These are phyloP conservation scores for Pelobates fuscus DNA, from an alignment of 2,113 vertebrate genomes.

Conservation along the genomic window DNA sequence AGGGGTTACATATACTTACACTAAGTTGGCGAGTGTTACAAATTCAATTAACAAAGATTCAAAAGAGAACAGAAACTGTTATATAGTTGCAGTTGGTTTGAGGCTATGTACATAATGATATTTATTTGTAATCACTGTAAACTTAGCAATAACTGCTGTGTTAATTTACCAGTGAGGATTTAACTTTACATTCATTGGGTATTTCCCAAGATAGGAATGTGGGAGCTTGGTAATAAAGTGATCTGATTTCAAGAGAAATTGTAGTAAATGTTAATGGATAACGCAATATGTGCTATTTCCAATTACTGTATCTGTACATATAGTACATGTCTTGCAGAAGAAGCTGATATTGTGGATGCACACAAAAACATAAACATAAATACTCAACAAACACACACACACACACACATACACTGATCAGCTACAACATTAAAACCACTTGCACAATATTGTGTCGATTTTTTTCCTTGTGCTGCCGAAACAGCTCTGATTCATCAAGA, in stretches of 20 bases:
- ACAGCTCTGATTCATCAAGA: too few relatives aligned
- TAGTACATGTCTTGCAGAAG: too few relatives aligned
- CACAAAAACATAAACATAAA: too few relatives aligned
- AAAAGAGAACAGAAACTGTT: neutral
- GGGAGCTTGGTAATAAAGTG: conserved; percentile 2
- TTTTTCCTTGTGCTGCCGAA: too few relatives aligned
- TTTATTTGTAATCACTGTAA: conserved; percentile 31
- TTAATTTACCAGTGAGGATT: conserved; percentile 22
- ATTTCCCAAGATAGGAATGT: conserved; percentile 12
- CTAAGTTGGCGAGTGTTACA: neutral
- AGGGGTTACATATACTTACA: neutral
- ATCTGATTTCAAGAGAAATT: conserved; percentile 12
- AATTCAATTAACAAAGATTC: conserved; percentile 1
- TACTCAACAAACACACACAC: too few relatives aligned
- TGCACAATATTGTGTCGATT: too few relatives aligned
- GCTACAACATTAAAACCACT: too few relatives aligned
- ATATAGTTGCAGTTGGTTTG: conserved; percentile 20
- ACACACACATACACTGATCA: too few relatives aligned
- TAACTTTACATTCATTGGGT: conserved; percentile 21
- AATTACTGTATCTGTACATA: neutral
- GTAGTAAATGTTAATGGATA: neutral
- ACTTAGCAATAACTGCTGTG: conserved; percentile 22
- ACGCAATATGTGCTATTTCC: neutral
- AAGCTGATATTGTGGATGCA: too few relatives aligned
- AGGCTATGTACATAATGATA: conserved; percentile 15